Base-by-base conservation (phyloP, 2,888 invertebrate species). In the Ditula angustiorana region DNA sequence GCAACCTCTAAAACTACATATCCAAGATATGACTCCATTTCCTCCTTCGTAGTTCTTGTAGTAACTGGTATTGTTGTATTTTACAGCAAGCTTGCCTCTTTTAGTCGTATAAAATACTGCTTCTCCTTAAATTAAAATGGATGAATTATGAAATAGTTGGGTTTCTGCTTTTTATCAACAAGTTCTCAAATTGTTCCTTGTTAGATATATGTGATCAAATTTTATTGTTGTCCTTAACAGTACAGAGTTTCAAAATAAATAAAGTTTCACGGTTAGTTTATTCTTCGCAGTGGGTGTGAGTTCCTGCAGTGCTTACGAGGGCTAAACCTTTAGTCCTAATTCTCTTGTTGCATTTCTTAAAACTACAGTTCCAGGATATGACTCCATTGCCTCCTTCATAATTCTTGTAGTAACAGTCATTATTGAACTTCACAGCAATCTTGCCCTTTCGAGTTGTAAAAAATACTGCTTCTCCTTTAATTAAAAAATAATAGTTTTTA, bases 301-400 rank as follows among this genome's bases (percentile, higher is more conserved):
- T n/a, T 21, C 53, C 53, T 3, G 35, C 33, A 5, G 33, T 2
- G 8, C 23, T 23, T n/a, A 53, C n/a, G 23, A 53, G 21, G 10
- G 5, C 24, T 7, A 62, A 41, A 0, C 73, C 75, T 5, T 21
- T 41, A 0, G 79, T 78, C 21, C 71, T 66, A 16, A 78, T 69
- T 41, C 77, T 69, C 11, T 69, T 67, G 33, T 69, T 73, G 21
- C 78, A 58, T 2, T 67, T 69, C 19, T 56, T 61, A 21, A 62
- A 67, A 41, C 67, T 35, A 49, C 74, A 74, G n/a, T 61, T 52
- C 74, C 74, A 74, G 1, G 74, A 72, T 37, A 74, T 60, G 2
- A 61, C 50, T 0, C 67, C 67, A 23, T 66, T 65, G 13, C 53
- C 33, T 8, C 70, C 71, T 46, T 60, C 66, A 44, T 73, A 57